phyloP scores from a whole-genome alignment of 2,797 vertebrate genomes.

The Rhinatrema bivittatum region DNA sequence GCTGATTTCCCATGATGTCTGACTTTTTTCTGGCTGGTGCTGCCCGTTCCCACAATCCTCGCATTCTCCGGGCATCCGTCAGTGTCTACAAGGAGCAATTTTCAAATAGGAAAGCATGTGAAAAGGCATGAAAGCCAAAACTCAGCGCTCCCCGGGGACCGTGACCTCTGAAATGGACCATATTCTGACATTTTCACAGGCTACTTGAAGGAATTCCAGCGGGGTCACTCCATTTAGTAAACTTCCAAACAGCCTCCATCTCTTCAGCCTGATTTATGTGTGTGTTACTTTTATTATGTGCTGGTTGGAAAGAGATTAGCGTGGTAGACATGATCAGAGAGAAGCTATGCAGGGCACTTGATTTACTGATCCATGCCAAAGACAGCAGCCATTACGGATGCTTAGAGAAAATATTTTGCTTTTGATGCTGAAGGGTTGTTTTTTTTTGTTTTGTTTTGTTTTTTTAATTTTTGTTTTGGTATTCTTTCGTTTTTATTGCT shows the following conservation, averaged over 20 bases:
- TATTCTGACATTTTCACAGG: constrained; percentile 67
- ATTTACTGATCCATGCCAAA: constrained; percentile 21
- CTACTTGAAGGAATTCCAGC: constrained; percentile 54
- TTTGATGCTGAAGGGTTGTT: too few relatives aligned
- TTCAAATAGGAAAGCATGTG: constrained; percentile 71
- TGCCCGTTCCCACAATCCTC: constrained; percentile 71
- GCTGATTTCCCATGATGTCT: constrained; percentile 54
- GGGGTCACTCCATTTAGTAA: constrained; percentile 52
- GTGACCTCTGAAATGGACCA: constrained; percentile 54
- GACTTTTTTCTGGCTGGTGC: constrained; percentile 46
- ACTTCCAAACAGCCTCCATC: constrained; percentile 51
- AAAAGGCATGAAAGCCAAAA: constrained; percentile 61
- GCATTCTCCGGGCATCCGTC: constrained; percentile 68
- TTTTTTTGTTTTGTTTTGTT: constrained; percentile 26
- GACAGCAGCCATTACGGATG: constrained; percentile 26
- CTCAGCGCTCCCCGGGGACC: constrained; percentile 53
- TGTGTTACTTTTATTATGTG: constrained; percentile 24
- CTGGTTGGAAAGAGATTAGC: constrained; percentile 44
- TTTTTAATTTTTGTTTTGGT: constrained; percentile 16
- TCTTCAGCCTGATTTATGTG: constrained; percentile 43
- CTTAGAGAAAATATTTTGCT: constrained; percentile 35
- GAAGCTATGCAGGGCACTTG: constrained; percentile 26
- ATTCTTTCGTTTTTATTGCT: too few relatives aligned
- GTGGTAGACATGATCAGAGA: constrained; percentile 33
- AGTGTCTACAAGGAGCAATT: constrained; percentile 67